phyloP scores from a whole-genome alignment of 2,888 invertebrate genomes.

The Scotopteryx bipunctaria region DNA sequence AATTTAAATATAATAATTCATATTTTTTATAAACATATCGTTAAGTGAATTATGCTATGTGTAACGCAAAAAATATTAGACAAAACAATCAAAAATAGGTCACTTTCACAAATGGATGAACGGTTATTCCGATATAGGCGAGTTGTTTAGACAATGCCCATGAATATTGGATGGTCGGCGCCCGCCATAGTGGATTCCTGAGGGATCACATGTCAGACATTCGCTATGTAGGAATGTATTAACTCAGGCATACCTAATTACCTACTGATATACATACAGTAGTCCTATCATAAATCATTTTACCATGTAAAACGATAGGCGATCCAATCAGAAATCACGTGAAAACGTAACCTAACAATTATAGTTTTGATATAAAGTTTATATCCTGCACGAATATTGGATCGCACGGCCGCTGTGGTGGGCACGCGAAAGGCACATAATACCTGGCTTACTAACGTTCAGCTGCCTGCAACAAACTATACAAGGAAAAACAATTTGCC shows the following conservation, averaged over 20 bases:
- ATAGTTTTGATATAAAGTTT: too few relatives aligned
- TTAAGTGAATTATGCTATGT: too few relatives aligned
- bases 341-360: too few relatives aligned
- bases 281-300: too few relatives aligned
- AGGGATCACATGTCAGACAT: conserved; percentile 42
- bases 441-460: not conserved
- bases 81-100: conserved; percentile 6
- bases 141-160: conserved; percentile 44
- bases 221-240: conserved; percentile 11
- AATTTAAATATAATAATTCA: too few relatives aligned
- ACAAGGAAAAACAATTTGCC: too few relatives aligned
- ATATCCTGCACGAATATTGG: not conserved
- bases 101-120: conserved; percentile 20
- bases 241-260: too few relatives aligned
- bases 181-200: conserved; percentile 40
- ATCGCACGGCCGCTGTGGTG: not conserved
- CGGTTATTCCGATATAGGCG: conserved; percentile 30
- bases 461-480: not conserved
- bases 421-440: not conserved
- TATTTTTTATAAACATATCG: too few relatives aligned
- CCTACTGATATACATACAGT: too few relatives aligned
- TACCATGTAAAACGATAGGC: too few relatives aligned
- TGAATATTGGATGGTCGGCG: conserved; percentile 50
- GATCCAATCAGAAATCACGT: too few relatives aligned
- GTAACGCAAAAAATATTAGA: not conserved